These are phyloP conservation scores for Entomobrya proxima DNA, from an alignment of 2,888 invertebrate species.

Conservation along the genomic window DNA sequence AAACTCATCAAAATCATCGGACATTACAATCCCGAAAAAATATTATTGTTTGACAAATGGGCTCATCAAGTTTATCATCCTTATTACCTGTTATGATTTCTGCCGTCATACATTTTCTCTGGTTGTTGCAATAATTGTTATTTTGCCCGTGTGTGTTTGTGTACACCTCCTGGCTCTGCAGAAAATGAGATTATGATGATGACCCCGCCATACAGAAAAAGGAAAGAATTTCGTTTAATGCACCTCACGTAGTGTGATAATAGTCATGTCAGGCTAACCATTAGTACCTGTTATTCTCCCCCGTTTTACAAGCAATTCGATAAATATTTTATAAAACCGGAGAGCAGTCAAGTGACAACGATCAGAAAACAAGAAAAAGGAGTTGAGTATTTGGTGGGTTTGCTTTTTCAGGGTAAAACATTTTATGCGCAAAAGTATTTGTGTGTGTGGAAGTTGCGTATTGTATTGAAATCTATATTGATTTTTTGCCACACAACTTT, in stretches of 20 bases:
- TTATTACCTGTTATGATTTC: neutral
- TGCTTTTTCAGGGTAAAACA: no score
- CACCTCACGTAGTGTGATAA: constrained; percentile 49
- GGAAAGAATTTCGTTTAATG: constrained; percentile 11
- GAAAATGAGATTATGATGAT: neutral
- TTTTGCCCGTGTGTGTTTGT: constrained; percentile 32
- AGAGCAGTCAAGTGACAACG: neutral
- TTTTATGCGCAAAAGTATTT: no score
- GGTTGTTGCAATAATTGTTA: constrained; percentile 15
- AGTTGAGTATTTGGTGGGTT: no score
- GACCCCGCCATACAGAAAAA: neutral
- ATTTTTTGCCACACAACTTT: no score
- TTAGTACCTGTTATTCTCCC: constrained; percentile 17
- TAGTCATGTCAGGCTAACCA: constrained; percentile 34
- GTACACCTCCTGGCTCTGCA: no score
- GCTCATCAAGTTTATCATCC: constrained; percentile 32
- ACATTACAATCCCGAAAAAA: no score
- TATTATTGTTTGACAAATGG: constrained; percentile 51
- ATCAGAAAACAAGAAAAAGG: neutral
- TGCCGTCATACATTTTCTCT: neutral
- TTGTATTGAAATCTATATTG: no score
- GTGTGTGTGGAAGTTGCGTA: no score
- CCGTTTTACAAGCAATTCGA: neutral
- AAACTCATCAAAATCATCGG: constrained; percentile 1
- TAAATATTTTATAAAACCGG: constrained; percentile 26